Conservation (phyloP, 2,888 invertebrate genomes). For the Allolobophora icterica region DNA sequence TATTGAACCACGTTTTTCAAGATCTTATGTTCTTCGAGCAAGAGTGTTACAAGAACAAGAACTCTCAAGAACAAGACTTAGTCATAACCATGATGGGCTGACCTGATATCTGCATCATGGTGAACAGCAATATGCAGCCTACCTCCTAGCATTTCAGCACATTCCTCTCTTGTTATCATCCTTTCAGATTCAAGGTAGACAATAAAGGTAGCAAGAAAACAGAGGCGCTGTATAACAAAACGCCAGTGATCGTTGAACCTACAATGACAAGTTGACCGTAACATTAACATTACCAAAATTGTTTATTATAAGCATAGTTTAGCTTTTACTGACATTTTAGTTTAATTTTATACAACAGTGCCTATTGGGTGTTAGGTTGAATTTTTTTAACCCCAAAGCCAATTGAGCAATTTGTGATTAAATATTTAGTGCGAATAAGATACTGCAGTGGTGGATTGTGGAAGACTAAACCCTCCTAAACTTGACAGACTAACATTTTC, state of each 20-base stretch:
- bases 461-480: not conserved
- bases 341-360: not conserved
- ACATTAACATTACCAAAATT: slow-evolving; percentile 14
- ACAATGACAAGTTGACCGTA: slow-evolving; percentile 39
- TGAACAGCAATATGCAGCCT: not conserved
- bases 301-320: not conserved
- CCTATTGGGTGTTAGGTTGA: too few species aligned
- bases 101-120: not conserved
- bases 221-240: slow-evolving; percentile 79
- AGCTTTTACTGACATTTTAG: not conserved
- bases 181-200: slow-evolving; percentile 80
- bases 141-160: slow-evolving; percentile 37
- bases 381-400: not conserved
- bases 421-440: not conserved
- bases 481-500: not conserved
- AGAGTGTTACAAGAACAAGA: too few species aligned
- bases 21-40: too few species aligned
- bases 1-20: too few species aligned
- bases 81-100: not conserved
- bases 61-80: too few species aligned
- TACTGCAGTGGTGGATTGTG: not conserved
- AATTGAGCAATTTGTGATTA: not conserved
- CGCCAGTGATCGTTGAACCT: slow-evolving; percentile 88
- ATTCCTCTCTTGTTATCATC: slow-evolving; percentile 32
- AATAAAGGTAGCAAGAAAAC: slow-evolving; percentile 75